Percentiles rank a stretch among this genome's conserved stretches.
phyloP scores from a whole-genome alignment of 2,888 invertebrate species.

The Trachelus troglodyta region DNA sequence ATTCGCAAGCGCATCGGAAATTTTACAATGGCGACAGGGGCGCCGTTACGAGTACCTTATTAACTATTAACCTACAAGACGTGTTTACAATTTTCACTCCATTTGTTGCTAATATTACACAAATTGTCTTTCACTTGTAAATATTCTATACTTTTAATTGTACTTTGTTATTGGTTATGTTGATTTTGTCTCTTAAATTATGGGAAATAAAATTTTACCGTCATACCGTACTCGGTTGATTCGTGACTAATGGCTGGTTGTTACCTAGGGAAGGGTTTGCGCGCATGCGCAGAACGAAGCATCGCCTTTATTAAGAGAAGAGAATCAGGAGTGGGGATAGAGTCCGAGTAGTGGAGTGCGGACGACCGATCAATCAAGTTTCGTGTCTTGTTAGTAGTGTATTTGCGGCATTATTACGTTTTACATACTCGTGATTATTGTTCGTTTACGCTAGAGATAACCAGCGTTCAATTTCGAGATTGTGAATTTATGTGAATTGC shows the following conservation, averaged over 20 bases:
- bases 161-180: neutral
- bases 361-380: slow-evolving; percentile 3
- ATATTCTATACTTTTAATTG: neutral
- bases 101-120: neutral
- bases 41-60: neutral
- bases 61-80: neutral
- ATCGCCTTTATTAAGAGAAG: neutral
- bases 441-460: neutral
- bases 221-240: neutral
- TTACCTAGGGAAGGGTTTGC: neutral
- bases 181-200: neutral
- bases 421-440: neutral
- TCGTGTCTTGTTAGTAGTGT: neutral
- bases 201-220: neutral
- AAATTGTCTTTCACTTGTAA: neutral
- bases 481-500: neutral
- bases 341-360: neutral
- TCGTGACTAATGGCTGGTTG: neutral
- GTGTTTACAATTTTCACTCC: neutral
- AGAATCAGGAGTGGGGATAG: neutral
- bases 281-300: neutral
- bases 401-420: neutral
- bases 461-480: neutral
- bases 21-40: neutral
- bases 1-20: neutral